phyloP scores from a whole-genome alignment of 2,113 vertebrate species.

The Corvus cornix region DNA sequence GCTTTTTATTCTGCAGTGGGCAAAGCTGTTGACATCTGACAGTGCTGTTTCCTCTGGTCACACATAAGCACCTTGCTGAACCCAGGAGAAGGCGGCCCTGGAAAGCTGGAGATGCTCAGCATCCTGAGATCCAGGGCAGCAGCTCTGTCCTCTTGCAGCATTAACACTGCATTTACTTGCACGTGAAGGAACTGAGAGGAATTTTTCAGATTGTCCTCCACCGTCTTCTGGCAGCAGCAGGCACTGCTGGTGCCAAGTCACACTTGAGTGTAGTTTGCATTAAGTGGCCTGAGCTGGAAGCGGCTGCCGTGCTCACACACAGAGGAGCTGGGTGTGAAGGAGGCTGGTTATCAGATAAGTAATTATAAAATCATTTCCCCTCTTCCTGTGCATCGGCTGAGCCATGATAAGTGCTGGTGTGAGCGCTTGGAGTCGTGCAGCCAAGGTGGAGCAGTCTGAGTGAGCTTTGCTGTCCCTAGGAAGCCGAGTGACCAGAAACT shows the following conservation, averaged over 20 bases:
- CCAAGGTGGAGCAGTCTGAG: not conserved
- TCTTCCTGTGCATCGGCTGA: not conserved
- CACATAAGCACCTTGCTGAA: not conserved
- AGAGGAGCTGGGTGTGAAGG: not conserved
- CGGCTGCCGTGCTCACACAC: not conserved
- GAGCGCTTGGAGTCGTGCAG: not conserved
- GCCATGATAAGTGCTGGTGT: not conserved
- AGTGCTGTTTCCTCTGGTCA: not conserved
- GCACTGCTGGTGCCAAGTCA: not conserved
- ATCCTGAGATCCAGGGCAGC: not conserved
- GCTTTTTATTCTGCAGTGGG: slow-evolving; percentile 34
- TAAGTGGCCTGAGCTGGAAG: not conserved
- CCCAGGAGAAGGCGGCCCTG: not conserved
- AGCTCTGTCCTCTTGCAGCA: not conserved
- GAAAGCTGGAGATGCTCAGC: not conserved
- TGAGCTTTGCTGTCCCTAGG: not conserved
- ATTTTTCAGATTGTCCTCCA: not conserved
- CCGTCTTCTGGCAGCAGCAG: not conserved
- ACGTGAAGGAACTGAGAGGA: not conserved
- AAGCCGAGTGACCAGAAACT: rapidly evolving
- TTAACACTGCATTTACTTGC: not conserved
- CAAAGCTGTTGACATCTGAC: slow-evolving; percentile 5
- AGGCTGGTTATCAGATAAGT: slow-evolving; percentile 21
- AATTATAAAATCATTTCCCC: slow-evolving; percentile 21
- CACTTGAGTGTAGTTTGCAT: not conserved